These are phyloP conservation scores for Drosophila peninsularis DNA, from an alignment of 2,888 invertebrate genomes.

Conservation along the genomic window DNA sequence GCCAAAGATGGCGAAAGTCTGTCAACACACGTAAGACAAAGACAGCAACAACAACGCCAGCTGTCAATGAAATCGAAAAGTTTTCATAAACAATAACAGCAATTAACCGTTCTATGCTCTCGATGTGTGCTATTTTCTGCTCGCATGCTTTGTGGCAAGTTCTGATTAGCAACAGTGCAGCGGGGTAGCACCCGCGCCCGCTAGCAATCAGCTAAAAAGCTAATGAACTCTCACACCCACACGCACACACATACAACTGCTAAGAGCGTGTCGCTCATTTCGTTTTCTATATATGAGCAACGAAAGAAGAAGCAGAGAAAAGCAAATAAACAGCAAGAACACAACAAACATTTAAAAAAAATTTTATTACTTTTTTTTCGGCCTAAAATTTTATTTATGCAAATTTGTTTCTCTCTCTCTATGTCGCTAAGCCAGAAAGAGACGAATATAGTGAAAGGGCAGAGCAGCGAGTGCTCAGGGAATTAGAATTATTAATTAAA, in stretches of 20 bases:
- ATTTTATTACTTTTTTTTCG: constrained; percentile 15
- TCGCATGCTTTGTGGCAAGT: constrained; percentile 56
- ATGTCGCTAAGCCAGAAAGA: constrained; percentile 11
- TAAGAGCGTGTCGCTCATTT: constrained; percentile 45
- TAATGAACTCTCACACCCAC: constrained; percentile 61
- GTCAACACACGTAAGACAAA: constrained; percentile 22
- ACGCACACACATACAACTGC: constrained; percentile 20
- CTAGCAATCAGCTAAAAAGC: constrained; percentile 41
- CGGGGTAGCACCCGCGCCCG: constrained; percentile 3
- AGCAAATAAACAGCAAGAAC: constrained; percentile 37
- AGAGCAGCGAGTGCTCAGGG: constrained; percentile 2
- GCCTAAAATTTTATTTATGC: constrained; percentile 37
- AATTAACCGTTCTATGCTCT: constrained; percentile 23
- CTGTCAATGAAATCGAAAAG: constrained; percentile 45
- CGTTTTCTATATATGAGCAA: constrained; percentile 41
- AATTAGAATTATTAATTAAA: constrained; percentile 26
- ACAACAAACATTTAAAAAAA: constrained; percentile 25
- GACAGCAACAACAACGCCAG: constrained; percentile 2
- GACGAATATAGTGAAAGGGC: not conserved
- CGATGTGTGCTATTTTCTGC: constrained; percentile 43
- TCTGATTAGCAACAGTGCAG: constrained; percentile 69
- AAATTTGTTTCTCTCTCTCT: constrained; percentile 21
- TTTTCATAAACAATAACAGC: constrained; percentile 27
- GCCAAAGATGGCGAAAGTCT: not conserved
- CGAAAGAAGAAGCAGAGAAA: constrained; percentile 1